Evolutionary conservation across 2,888 invertebrate species (phyloP).

Genomic region (Tanytarsus gracilentus): DNA sequence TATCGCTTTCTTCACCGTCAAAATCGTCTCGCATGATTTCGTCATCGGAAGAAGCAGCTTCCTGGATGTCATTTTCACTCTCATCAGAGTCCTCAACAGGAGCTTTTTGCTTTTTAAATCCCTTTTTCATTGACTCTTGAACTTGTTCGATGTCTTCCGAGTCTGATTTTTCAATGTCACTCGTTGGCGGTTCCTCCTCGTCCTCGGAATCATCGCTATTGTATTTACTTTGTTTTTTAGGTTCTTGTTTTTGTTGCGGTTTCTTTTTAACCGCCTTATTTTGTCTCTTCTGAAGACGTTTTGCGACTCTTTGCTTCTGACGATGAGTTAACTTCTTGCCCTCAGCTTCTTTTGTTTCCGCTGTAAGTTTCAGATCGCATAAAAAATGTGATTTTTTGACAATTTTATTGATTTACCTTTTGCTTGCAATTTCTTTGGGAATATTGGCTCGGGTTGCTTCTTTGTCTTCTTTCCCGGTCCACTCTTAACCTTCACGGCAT

Average conservation of each 20-base stretch:
- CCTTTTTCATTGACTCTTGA: constrained; percentile 31
- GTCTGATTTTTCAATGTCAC: constrained; percentile 37
- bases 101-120: constrained; percentile 30
- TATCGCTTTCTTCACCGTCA: constrained; percentile 43
- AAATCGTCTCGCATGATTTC: constrained; percentile 44
- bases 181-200: constrained; percentile 34
- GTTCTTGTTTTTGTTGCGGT: constrained; percentile 33
- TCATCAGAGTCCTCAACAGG: constrained; percentile 32
- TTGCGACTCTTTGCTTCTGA: constrained; percentile 58
- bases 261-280: constrained; percentile 43
- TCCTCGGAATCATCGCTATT: constrained; percentile 34
- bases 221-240: constrained; percentile 34
- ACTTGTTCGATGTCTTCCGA: constrained; percentile 38
- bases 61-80: constrained; percentile 31
- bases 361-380: constrained; percentile 31
- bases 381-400: not conserved
- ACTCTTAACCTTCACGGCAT: constrained; percentile 62
- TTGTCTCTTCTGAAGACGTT: constrained; percentile 34
- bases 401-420: constrained; percentile 30
- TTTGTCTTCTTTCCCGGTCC: constrained; percentile 81
- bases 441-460: constrained; percentile 72
- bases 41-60: constrained; percentile 8
- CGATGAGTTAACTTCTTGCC: constrained; percentile 57
- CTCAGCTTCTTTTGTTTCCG: constrained; percentile 45
- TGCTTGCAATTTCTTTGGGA: constrained; percentile 39